Base-by-base conservation (phyloP, 2,113 vertebrate genomes). In the Equus przewalskii region DNA sequence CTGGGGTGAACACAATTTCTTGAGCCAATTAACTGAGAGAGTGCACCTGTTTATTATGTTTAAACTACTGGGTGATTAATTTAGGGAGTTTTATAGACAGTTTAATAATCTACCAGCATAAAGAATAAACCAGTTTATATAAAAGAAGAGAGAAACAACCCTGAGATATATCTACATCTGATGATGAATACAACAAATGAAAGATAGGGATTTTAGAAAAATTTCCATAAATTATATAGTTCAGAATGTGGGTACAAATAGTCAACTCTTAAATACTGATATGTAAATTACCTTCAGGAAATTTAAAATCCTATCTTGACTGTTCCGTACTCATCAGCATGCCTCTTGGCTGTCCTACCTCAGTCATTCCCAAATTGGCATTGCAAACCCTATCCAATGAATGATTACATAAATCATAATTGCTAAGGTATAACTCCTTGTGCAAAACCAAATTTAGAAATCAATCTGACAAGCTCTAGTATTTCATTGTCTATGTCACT, bases 51-150 rank as follows among this genome's bases (percentile, higher is more conserved):
- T 98, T 97, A 94, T 97, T 97, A 80, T 96, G 73, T 96, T 93
- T 97, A 86, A 98, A 88, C 79, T 86, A 89, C 78, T 83, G 80
- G 72, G 67, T 94, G 92, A 98, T 98, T 98, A 97, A 98, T 98
- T 95, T 94, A 97, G 46, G 30, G 80, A 98, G 79, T 94, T 98
- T 98, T 96, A 98, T 98, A 97, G 96, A 89, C 70, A 88, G 82
- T 87, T 96, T 96, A 91, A 96, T 97, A 83, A 64, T 93, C 92
- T 85, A 13, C 14, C 44, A 94, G 85, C 46, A 95, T 95, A 97
- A 91, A 49, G 62, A 79, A 91, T 97, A 96, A 96, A 41, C 75
- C 64, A 81, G 26, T 93, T 97, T 92, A 88, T 80, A 70, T 89
- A 96, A 97, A 96, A 97, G 60, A 67, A 84, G 62, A 96, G 60